Conservation (phyloP, 2,888 invertebrate species). For the Standfussiana lucernea region DNA sequence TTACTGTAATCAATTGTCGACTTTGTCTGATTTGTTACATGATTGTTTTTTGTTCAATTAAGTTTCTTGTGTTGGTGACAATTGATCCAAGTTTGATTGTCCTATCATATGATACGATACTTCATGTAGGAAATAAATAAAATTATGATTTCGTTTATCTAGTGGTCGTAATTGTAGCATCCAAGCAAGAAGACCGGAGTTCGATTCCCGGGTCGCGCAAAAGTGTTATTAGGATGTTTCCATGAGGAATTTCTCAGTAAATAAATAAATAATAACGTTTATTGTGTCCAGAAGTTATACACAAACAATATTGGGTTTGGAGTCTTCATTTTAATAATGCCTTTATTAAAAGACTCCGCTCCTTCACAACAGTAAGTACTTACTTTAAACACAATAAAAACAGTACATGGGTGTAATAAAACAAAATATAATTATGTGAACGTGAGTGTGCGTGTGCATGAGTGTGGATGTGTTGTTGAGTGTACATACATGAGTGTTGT, state of each 20-base stretch:
- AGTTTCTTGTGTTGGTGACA: neutral
- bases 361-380: no score
- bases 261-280: no score
- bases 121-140: neutral
- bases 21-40: neutral
- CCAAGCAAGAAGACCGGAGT: neutral
- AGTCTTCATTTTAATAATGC: no score
- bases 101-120: neutral
- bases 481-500: no score
- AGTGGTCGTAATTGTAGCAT: neutral
- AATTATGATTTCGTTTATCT: neutral
- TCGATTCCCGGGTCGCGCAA: neutral
- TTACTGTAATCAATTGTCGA: slow-evolving; percentile 16
- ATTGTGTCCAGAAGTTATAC: no score
- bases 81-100: neutral
- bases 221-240: neutral
- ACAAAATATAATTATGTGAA: no score
- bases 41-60: slow-evolving; percentile 32
- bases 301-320: no score
- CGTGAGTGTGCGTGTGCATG: no score
- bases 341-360: no score
- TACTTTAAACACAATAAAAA: no score
- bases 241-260: neutral
- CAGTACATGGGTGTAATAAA: no score
- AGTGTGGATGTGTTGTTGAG: no score